Percentiles rank a stretch among this genome's conserved stretches.
phyloP scores from a whole-genome alignment of 2,113 vertebrate genomes.

The Oryzias javanicus region DNA sequence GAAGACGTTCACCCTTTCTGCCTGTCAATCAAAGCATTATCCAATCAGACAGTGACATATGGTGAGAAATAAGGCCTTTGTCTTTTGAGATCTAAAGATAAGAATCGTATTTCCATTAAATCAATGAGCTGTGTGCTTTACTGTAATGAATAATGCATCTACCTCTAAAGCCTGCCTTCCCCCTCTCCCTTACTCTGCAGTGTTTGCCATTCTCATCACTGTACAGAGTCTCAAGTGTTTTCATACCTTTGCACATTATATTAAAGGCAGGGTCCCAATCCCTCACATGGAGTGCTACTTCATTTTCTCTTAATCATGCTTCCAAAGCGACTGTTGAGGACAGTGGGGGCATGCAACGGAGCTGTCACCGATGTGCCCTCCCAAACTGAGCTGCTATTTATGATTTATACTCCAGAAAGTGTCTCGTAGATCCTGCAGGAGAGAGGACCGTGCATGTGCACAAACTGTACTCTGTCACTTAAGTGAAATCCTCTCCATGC shows the following conservation, averaged over 20 bases:
- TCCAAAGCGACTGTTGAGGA: conserved; percentile 43
- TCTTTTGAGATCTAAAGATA: conserved; percentile 74
- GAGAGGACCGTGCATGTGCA: not conserved
- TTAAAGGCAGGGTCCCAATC: conserved; percentile 63
- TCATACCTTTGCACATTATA: conserved; percentile 68
- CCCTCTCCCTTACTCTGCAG: conserved; percentile 8
- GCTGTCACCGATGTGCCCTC: conserved; percentile 16
- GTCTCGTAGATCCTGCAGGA: not conserved
- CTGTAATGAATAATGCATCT: conserved; percentile 71
- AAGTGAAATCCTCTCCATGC: conserved; percentile 15
- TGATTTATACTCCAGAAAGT: conserved; percentile 1
- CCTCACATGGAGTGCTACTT: conserved; percentile 42
- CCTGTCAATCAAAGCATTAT: conserved; percentile 62
- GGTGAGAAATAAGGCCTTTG: conserved; percentile 65
- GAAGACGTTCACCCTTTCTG: conserved; percentile 50
- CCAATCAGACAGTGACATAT: conserved; percentile 72
- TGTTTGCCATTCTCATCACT: conserved; percentile 45
- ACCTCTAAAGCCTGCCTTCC: conserved; percentile 37
- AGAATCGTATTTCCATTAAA: conserved; percentile 76
- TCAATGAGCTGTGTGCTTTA: conserved; percentile 74
- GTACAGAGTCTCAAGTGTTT: conserved; percentile 57
- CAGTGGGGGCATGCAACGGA: conserved; percentile 3
- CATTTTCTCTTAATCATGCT: conserved; percentile 54
- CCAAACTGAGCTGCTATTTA: conserved; percentile 22
- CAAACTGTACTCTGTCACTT: not conserved